phyloP scores from a whole-genome alignment of 2,888 invertebrate species.

The Phortica okadai region DNA sequence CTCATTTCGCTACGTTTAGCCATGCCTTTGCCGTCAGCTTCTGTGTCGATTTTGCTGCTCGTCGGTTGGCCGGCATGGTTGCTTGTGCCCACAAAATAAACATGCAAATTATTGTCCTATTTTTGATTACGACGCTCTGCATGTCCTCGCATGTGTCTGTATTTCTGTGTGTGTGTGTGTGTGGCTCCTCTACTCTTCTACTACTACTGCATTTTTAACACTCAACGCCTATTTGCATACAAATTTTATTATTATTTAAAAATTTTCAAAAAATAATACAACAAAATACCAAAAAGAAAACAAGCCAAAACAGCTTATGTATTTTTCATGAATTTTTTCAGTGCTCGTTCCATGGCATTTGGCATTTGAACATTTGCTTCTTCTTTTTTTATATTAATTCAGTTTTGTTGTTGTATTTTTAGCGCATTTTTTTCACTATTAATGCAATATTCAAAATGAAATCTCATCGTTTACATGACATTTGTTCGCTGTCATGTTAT shows the following conservation, averaged over 20 bases:
- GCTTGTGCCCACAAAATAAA: constrained; percentile 64
- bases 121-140: constrained; percentile 56
- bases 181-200: constrained; percentile 25
- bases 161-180: constrained; percentile 27
- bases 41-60: not conserved
- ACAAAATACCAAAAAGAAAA: not conserved
- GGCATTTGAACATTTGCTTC: constrained; percentile 25
- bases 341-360: not conserved
- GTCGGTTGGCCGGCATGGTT: constrained; percentile 27
- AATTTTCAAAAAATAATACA: constrained; percentile 3
- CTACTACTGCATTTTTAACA: constrained; percentile 65
- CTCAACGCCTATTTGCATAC: constrained; percentile 70
- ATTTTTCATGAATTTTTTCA: constrained; percentile 24
- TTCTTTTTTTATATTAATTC: constrained; percentile 38
- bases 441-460: constrained; percentile 62
- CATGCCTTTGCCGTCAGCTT: not conserved
- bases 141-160: constrained; percentile 57
- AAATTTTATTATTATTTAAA: constrained; percentile 67
- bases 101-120: constrained; percentile 71
- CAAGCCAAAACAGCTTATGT: constrained; percentile 9
- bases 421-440: constrained; percentile 14
- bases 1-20: constrained; percentile 2
- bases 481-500: constrained; percentile 66
- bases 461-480: constrained; percentile 63
- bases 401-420: constrained; percentile 38